Conservation (phyloP, 2,113 vertebrate species). For the Trogon melanurus region DNA sequence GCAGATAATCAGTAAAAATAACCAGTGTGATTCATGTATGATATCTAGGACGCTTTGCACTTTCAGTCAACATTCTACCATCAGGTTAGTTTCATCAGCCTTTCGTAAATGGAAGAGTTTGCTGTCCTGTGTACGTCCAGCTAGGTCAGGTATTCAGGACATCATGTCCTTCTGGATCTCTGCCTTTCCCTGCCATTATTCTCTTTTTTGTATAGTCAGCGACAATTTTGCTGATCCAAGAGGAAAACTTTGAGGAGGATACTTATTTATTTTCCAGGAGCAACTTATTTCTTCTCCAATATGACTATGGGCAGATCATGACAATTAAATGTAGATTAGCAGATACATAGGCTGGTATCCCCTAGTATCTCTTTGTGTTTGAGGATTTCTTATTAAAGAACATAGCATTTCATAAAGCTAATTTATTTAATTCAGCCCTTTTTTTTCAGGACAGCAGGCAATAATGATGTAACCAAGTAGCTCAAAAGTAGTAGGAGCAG, state of each 20-base stretch:
- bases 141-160: background rate
- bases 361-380: background rate
- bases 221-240: background rate
- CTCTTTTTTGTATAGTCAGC: background rate
- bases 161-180: accelerated
- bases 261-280: no score
- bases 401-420: background rate
- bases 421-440: background rate
- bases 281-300: background rate
- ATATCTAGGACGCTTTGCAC: no score
- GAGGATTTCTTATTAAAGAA: background rate
- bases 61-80: background rate
- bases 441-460: background rate
- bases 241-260: background rate
- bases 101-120: background rate
- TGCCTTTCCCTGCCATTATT: accelerated
- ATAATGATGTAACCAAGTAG: background rate
- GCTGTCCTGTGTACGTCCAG: background rate
- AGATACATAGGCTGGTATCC: background rate
- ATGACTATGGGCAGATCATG: background rate
- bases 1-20: background rate
- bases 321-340: background rate
- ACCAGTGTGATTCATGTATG: background rate
- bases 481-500: background rate
- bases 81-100: background rate